Percentiles rank a stretch among this genome's conserved stretches.
These are phyloP conservation scores for Rhyacichthys aspro DNA, from an alignment of 2,797 vertebrate genomes.

Conservation along the genomic window DNA sequence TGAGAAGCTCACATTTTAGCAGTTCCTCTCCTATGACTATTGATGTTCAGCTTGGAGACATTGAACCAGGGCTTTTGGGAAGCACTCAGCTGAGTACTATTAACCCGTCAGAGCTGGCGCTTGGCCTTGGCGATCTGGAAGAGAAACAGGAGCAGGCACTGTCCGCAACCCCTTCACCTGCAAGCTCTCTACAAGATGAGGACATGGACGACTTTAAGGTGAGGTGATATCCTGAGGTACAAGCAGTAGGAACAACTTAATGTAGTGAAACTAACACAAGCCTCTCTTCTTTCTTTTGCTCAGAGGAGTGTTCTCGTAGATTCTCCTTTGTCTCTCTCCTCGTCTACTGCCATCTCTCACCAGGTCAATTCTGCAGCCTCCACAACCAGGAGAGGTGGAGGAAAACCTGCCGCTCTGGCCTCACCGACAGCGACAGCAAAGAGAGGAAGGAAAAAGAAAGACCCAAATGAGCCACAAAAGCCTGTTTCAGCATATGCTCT, in stretches of 20 bases:
- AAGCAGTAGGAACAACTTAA: neutral
- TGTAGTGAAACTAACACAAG: constrained; percentile 14
- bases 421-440: constrained; percentile 58
- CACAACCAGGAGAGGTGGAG: constrained; percentile 54
- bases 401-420: constrained; percentile 56
- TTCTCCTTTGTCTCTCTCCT: constrained; percentile 75
- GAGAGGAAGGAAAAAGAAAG: constrained; percentile 86
- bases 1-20: constrained; percentile 87
- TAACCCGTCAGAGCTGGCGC: constrained; percentile 89
- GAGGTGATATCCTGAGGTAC: constrained; percentile 20
- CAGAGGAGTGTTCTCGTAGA: constrained; percentile 81
- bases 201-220: constrained; percentile 92
- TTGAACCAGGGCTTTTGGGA: constrained; percentile 84
- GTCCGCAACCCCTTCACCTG: constrained; percentile 86
- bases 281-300: neutral
- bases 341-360: constrained; percentile 60
- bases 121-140: constrained; percentile 84
- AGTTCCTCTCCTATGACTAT: constrained; percentile 92
- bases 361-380: constrained; percentile 39
- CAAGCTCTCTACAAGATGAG: constrained; percentile 87
- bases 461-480: constrained; percentile 93
- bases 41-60: constrained; percentile 88
- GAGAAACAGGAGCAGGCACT: constrained; percentile 84
- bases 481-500: constrained; percentile 92
- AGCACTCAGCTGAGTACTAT: constrained; percentile 88